Base-by-base conservation (phyloP, 2,888 invertebrate species). In the Calameuta filiformis region DNA sequence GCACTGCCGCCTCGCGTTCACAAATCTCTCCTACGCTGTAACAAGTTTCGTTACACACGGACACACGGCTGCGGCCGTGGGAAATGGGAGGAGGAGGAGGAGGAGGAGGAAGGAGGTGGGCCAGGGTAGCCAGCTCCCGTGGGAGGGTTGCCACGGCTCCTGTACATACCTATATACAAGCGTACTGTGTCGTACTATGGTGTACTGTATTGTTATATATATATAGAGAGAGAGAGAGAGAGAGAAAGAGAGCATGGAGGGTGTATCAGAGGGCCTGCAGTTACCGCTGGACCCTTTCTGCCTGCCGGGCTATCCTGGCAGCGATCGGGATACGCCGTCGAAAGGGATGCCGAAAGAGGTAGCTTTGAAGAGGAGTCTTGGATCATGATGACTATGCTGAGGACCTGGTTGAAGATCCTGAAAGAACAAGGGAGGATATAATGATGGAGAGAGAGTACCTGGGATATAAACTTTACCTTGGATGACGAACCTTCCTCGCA, bases 11-110 rank as follows among this genome's bases (percentile, higher is more conserved):
- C 75, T 77, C 77, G 75, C 78, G 76, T 76, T 76, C 75, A 75
- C 78, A 78, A 76, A 78, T 78, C 78, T 78, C 75, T 76, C 78
- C 73, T 73, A 56, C 76, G 78, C 76, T 78, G 78, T 78, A 78
- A 78, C 78, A 76, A 78, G 76, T 78, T 78, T 76, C 76, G 68
- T 73, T 76, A 78, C 78, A 76, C 76, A 40, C 74, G 74, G 74
- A 74, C 74, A 40, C 74, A 40, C 74, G 23, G 74, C 74, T 34
- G 34, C 35, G 74, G 71, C 31, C 71, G 71, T 31, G 71, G 71
- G 71, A 34, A 34, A 34, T 31, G 71, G 33, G 71, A 9, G n/a
- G 31, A 23, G 12, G 69, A 23, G 11, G 69, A 15, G 11, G 23
- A n/a, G 69, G 69, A 69, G 69, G 12, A 35, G 35, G 9, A 31